Conservation (phyloP, 1,140 invertebrate species). For the Berghia stephanieae region DNA sequence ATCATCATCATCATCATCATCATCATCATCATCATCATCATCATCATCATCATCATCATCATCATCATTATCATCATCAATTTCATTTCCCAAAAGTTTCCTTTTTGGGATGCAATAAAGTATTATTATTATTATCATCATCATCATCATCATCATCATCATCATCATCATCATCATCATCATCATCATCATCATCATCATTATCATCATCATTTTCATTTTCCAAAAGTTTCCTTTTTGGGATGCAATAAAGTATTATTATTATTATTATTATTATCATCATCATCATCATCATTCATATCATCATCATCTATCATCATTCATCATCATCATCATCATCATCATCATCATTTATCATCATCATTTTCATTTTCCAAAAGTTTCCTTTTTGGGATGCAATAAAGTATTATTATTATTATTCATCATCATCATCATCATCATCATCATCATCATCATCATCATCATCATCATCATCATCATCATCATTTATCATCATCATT, state of each 20-base stretch:
- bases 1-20: slow-evolving; percentile 8
- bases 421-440: slow-evolving; percentile 7
- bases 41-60: slow-evolving; percentile 7
- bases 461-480: slow-evolving; percentile 8
- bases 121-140: too few species aligned
- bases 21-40: slow-evolving; percentile 7
- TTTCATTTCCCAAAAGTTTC: too few species aligned
- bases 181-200: slow-evolving; percentile 7
- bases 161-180: slow-evolving; percentile 4
- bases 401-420: too few species aligned
- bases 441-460: slow-evolving; percentile 7
- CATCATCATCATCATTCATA: too few species aligned
- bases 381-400: too few species aligned
- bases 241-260: too few species aligned
- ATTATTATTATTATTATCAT: too few species aligned
- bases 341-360: not conserved
- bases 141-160: slow-evolving; percentile 7
- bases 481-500: too few species aligned
- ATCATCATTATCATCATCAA: slow-evolving; percentile 3
- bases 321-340: slow-evolving; percentile 1
- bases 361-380: too few species aligned
- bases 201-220: not conserved
- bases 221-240: too few species aligned
- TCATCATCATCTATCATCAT: too few species aligned
- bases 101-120: too few species aligned